Percentiles rank a stretch among this genome's conserved stretches.
phyloP scores from a whole-genome alignment of 2,113 vertebrate species.

The Phrynosoma platyrhinos region DNA sequence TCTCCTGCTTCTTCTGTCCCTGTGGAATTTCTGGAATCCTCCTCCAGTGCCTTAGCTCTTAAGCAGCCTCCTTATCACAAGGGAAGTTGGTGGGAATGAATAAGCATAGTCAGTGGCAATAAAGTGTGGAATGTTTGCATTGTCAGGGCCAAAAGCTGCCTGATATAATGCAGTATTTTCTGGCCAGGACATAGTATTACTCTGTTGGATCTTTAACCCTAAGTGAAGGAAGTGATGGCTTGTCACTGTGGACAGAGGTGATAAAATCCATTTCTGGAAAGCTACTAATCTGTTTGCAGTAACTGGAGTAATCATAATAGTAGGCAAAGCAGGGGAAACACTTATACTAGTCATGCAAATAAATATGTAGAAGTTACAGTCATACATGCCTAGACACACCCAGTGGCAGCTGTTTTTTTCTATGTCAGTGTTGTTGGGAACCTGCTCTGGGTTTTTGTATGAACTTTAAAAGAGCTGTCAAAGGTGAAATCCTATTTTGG shows the following conservation, averaged over 20 bases:
- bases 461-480: no score
- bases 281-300: background rate
- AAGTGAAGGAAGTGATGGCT: background rate
- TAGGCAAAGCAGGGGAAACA: background rate
- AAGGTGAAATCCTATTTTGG: no score
- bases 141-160: background rate
- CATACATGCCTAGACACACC: no score
- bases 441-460: no score
- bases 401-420: no score
- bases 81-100: constrained; percentile 11
- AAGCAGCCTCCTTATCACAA: background rate
- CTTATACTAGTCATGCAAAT: background rate
- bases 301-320: background rate
- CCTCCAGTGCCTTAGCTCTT: background rate
- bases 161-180: constrained; percentile 11
- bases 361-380: background rate
- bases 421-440: no score
- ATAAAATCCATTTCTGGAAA: background rate
- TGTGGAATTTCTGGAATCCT: constrained; percentile 13
- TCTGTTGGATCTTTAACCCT: background rate
- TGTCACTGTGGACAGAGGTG: background rate
- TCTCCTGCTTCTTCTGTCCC: background rate
- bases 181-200: background rate
- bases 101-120: constrained; percentile 19
- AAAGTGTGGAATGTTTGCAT: constrained; percentile 27